Evolutionary conservation across 2,113 vertebrate species (phyloP).

Genomic region (Oreochromis aureus): DNA sequence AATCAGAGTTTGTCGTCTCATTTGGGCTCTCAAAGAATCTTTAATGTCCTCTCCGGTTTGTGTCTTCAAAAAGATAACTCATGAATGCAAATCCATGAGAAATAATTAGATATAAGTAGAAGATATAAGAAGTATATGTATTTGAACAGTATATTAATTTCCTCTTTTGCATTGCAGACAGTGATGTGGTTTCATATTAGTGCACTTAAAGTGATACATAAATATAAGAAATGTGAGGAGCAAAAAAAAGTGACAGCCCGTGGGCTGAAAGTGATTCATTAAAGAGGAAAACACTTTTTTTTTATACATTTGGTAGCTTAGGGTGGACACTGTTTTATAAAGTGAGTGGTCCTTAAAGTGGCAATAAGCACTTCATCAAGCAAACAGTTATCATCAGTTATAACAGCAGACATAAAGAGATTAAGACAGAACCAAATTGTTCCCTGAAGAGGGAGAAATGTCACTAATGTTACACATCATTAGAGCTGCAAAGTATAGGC

Average conservation of each 20-base stretch:
- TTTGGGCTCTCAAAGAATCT: neutral
- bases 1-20: neutral
- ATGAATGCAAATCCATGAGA: neutral
- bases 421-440: neutral
- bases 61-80: neutral
- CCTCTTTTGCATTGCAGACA: neutral
- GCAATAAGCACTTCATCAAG: neutral
- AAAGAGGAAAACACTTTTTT: neutral
- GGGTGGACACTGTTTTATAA: neutral
- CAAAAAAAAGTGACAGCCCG: neutral
- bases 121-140: neutral
- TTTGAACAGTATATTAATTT: neutral
- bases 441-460: slow-evolving; percentile 7
- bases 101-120: neutral
- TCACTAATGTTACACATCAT: slow-evolving; percentile 20
- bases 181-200: neutral
- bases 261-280: neutral
- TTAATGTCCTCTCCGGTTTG: neutral
- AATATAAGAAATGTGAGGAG: neutral
- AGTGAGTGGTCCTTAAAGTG: neutral
- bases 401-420: slow-evolving; percentile 12
- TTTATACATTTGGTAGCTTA: neutral
- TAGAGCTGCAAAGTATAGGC: slow-evolving; percentile 5
- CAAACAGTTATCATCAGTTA: neutral
- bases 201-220: neutral